These are phyloP conservation scores for Amitus sp. DNA, from an alignment of 2,888 invertebrate species.

Conservation along the genomic window DNA sequence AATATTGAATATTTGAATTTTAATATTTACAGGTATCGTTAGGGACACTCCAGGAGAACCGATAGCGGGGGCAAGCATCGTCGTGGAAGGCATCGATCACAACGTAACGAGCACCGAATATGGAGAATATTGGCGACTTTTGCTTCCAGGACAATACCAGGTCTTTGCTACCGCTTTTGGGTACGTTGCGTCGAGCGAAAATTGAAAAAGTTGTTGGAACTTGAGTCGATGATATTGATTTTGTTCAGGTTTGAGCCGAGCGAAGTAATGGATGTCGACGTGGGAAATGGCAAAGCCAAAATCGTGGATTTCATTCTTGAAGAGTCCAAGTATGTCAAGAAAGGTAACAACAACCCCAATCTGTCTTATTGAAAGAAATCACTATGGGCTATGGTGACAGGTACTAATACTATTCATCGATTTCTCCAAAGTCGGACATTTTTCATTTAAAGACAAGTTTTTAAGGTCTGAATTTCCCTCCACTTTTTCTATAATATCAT, in stretches of 20 bases:
- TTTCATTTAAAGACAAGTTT: constrained; percentile 13
- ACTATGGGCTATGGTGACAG: constrained; percentile 25
- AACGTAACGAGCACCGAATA: constrained; percentile 79
- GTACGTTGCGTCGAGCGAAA: constrained; percentile 65
- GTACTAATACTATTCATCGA: constrained; percentile 20
- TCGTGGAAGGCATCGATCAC: constrained; percentile 82
- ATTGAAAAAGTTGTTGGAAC: background rate
- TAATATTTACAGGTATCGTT: constrained; percentile 70
- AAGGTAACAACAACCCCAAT: constrained; percentile 63
- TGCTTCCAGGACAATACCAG: constrained; percentile 87
- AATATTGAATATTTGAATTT: too few species aligned
- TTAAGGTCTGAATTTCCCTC: constrained; percentile 4
- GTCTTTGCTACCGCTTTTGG: constrained; percentile 79
- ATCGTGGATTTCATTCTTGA: constrained; percentile 66
- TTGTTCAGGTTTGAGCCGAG: constrained; percentile 69
- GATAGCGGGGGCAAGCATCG: constrained; percentile 79
- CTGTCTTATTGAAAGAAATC: constrained; percentile 45
- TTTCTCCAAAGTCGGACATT: background rate
- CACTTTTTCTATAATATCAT: background rate
- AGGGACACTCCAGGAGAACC: constrained; percentile 72
- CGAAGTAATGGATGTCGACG: constrained; percentile 58
- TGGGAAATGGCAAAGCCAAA: constrained; percentile 61
- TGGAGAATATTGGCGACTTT: constrained; percentile 95
- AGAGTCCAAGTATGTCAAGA: constrained; percentile 44
- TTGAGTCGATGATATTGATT: too few species aligned